Conservation (phyloP, 2,113 vertebrate species). For the Macquaria ambigua region DNA sequence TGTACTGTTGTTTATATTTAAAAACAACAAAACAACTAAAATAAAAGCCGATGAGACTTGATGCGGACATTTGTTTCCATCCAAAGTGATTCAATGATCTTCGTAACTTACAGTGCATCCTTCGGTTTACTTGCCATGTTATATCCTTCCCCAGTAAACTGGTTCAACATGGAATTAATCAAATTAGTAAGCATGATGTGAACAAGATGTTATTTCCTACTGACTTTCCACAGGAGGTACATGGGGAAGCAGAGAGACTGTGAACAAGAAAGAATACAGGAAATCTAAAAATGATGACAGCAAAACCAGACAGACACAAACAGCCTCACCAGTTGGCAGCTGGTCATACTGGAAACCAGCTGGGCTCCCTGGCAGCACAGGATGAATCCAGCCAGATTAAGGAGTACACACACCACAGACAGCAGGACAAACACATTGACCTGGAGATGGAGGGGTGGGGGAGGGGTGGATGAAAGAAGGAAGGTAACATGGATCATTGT, state of each 20-base stretch:
- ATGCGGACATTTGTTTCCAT: neutral
- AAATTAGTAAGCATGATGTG: neutral
- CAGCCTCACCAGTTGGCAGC: slow-evolving; percentile 87
- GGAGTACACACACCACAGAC: slow-evolving; percentile 88
- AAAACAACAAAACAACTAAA: neutral
- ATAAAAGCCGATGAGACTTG: too few species aligned
- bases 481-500: slow-evolving; percentile 23
- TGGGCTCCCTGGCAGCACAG: slow-evolving; percentile 89
- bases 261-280: neutral
- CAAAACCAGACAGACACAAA: slow-evolving; percentile 7
- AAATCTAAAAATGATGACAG: neutral
- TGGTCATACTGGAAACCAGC: slow-evolving; percentile 88
- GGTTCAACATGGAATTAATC: neutral
- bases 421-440: slow-evolving; percentile 90
- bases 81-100: neutral
- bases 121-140: neutral
- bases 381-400: slow-evolving; percentile 89
- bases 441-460: slow-evolving; percentile 76
- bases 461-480: neutral
- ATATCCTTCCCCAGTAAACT: neutral
- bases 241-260: neutral
- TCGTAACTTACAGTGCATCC: neutral
- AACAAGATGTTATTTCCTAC: neutral
- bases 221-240: neutral
- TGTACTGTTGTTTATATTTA: neutral